Evolutionary conservation across 2,888 invertebrate genomes (phyloP), one percentile per base, ranked within the genome.

Genomic region (Drosophila robusta): DNA sequence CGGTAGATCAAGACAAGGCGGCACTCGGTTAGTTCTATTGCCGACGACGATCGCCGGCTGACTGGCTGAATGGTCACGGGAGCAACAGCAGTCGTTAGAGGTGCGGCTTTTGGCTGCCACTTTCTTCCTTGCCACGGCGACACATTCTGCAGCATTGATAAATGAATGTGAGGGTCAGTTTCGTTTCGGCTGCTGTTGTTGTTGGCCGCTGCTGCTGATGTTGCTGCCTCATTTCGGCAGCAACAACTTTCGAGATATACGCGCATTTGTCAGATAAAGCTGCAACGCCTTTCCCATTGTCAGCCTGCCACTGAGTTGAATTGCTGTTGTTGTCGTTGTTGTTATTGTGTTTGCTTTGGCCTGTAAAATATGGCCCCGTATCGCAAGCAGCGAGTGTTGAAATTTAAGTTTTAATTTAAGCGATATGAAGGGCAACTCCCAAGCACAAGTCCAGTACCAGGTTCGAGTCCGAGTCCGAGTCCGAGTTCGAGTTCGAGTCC

Each of bases 91-190:
- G 32, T 60, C 41, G 56, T 75, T 65, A 60, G 74, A 80, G 77
- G 80, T 77, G 76, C 58, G 67, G 66, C 74, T 29, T 38, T 51
- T 51, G 41, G 41, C 62, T 57, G 64, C 62, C 76, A 77, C 77
- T 77, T 77, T 77, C 77, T 79, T 77, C 69, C 55, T 72, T 61
- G 70, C 71, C 47, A 52, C 62, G 70, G 82, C 79, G 85, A 85
- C 83, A 87, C 62, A 85, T 87, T 87, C 72, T 50, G 50, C 56
- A 60, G 75, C 81, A 77, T 87, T 85, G 85, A 89, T 89, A 85
- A 85, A 85, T 85, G 89, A 85, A 85, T 85, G 89, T 81, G 88
- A 88, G 88, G 83, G 88, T 83, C 83, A 83, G 88, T 87, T 83
- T 70, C 68, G 71, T 78, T 83, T 68, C 29, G 26, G 57, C 45